Evolutionary conservation across 2,888 invertebrate species (phyloP).

Genomic region (Scaptomyza flava): DNA sequence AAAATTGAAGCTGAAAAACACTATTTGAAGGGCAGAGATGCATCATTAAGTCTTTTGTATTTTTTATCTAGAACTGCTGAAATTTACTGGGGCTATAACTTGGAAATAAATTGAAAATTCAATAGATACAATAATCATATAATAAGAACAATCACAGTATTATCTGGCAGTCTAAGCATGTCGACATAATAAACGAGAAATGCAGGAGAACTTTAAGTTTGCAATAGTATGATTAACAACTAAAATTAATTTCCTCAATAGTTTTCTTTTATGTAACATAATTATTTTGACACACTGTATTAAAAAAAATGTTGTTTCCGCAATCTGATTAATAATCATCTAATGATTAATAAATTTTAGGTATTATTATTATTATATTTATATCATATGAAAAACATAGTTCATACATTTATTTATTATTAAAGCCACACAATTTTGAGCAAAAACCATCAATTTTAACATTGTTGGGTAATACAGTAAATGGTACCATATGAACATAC

Average conservation of each 20-base stretch:
- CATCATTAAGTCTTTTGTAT: background rate
- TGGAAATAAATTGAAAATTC: background rate
- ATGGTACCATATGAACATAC: conserved; percentile 24
- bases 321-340: no score
- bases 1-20: conserved; percentile 13
- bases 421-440: conserved; percentile 18
- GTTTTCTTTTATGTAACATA: no score
- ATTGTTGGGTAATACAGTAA: conserved; percentile 37
- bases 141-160: no score
- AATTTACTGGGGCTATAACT: background rate
- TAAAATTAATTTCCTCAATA: no score
- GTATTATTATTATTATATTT: conserved; percentile 17
- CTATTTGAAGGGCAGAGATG: conserved; percentile 3
- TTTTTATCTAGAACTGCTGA: background rate
- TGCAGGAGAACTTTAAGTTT: no score
- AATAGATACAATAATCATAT: background rate
- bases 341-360: conserved; percentile 8
- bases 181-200: no score
- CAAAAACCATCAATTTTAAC: conserved; percentile 38
- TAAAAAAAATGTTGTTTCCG: background rate
- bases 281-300: background rate
- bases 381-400: background rate
- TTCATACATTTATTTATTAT: conserved; percentile 27
- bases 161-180: no score
- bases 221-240: no score